Percentiles rank a stretch among this genome's conserved stretches.
phyloP scores from a whole-genome alignment of 2,888 invertebrate genomes.

The Halictus ligatus region DNA sequence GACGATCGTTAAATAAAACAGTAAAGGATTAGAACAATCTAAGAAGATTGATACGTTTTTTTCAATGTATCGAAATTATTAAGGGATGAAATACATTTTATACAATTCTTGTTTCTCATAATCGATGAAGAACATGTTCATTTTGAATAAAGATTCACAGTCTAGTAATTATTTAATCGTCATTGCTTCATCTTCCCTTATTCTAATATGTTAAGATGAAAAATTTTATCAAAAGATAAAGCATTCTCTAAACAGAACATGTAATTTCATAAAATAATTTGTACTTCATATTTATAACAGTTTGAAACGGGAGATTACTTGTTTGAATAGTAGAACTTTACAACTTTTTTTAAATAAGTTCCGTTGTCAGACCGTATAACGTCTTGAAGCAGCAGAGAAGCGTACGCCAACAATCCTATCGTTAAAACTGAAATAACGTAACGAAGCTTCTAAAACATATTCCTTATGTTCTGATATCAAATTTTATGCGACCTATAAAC shows the following conservation, averaged over 20 bases:
- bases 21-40: too few relatives aligned
- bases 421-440: background rate
- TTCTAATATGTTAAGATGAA: background rate
- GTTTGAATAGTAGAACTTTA: background rate
- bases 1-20: too few relatives aligned
- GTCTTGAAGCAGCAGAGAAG: background rate
- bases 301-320: background rate
- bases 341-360: background rate
- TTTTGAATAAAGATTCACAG: too few relatives aligned
- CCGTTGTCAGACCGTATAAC: background rate
- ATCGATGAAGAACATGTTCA: too few relatives aligned
- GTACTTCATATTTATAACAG: background rate
- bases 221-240: background rate
- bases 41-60: too few relatives aligned
- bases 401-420: background rate
- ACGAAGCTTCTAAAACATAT: background rate
- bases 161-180: too few relatives aligned
- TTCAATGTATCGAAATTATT: too few relatives aligned
- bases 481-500: conserved; percentile 9
- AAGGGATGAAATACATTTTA: too few relatives aligned
- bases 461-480: conserved; percentile 5
- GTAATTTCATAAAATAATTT: background rate
- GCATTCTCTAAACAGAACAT: background rate
- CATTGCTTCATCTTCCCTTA: background rate
- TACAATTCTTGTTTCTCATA: too few relatives aligned